phyloP scores from a whole-genome alignment of 2,113 vertebrate species.

The Cisticola juncidis region DNA sequence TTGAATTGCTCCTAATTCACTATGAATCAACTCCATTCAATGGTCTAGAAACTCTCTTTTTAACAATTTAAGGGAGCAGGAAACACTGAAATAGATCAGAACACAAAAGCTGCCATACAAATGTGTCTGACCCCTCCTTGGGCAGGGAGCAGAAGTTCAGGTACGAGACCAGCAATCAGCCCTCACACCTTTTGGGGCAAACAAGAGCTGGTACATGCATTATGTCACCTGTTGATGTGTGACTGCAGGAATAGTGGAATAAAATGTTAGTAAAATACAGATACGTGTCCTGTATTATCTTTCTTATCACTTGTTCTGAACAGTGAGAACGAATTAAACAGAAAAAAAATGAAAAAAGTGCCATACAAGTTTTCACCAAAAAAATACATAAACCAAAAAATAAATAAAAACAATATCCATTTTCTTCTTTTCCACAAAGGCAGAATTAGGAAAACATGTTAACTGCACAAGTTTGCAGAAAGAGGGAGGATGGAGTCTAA shows the following conservation, averaged over 20 bases:
- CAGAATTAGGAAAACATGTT: neutral
- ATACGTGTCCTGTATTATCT: neutral
- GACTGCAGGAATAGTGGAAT: neutral
- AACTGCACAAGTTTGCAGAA: neutral
- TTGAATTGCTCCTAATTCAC: constrained; percentile 25
- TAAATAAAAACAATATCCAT: neutral
- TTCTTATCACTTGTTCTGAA: neutral
- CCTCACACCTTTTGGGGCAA: neutral
- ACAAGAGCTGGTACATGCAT: neutral
- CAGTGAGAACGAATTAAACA: neutral
- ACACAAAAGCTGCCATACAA: neutral
- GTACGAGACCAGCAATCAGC: neutral
- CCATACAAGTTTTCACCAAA: neutral
- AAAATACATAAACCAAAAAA: neutral
- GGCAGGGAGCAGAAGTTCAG: neutral
- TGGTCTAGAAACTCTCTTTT: neutral
- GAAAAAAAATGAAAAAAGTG: neutral
- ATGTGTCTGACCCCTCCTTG: neutral
- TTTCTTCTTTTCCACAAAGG: neutral
- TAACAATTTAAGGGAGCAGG: neutral
- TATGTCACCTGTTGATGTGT: neutral
- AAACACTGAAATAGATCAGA: neutral
- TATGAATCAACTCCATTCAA: constrained; percentile 12
- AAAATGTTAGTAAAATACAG: neutral
- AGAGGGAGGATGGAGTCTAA: neutral